Conservation (phyloP, 2,888 invertebrate species). For the Lasioglossum calceatum region DNA sequence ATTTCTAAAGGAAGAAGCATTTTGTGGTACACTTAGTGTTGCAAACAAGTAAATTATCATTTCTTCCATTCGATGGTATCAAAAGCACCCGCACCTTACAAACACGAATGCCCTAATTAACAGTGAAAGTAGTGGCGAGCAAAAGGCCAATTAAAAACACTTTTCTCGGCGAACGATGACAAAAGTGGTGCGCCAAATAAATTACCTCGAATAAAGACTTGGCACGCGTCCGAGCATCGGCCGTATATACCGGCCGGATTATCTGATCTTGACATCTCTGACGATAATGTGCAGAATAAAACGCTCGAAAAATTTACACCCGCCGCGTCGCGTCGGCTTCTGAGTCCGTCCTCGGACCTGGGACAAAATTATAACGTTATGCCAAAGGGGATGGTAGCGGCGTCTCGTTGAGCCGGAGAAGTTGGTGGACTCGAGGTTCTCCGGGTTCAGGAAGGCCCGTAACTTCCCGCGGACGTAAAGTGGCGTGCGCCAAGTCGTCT, state of each 20-base stretch:
- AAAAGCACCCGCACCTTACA: background rate
- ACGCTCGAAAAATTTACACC: slow-evolving; percentile 26
- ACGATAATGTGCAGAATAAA: slow-evolving; percentile 39
- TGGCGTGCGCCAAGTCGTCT: slow-evolving; percentile 65
- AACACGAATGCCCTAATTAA: background rate
- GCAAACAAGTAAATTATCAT: too few species aligned
- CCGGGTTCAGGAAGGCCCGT: slow-evolving; percentile 25
- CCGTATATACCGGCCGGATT: slow-evolving; percentile 8
- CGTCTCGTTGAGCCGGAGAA: background rate
- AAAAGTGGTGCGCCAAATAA: slow-evolving; percentile 17
- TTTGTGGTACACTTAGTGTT: too few species aligned
- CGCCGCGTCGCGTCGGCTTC: background rate
- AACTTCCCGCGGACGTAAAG: slow-evolving; percentile 55
- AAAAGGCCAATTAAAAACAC: slow-evolving; percentile 21
- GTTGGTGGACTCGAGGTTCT: background rate
- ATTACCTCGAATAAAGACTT: slow-evolving; percentile 33
- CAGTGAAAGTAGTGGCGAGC: background rate
- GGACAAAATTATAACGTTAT: slow-evolving; percentile 42
- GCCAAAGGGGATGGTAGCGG: background rate
- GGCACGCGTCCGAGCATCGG: slow-evolving; percentile 38
- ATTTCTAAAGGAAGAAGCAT: too few species aligned
- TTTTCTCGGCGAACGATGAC: background rate
- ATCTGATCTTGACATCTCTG: slow-evolving; percentile 42
- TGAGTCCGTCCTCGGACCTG: background rate
- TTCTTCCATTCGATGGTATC: too few species aligned